Base-by-base conservation (phyloP, 64 coral and sea anemone genomes). In the Platygyra sinensis region DNA sequence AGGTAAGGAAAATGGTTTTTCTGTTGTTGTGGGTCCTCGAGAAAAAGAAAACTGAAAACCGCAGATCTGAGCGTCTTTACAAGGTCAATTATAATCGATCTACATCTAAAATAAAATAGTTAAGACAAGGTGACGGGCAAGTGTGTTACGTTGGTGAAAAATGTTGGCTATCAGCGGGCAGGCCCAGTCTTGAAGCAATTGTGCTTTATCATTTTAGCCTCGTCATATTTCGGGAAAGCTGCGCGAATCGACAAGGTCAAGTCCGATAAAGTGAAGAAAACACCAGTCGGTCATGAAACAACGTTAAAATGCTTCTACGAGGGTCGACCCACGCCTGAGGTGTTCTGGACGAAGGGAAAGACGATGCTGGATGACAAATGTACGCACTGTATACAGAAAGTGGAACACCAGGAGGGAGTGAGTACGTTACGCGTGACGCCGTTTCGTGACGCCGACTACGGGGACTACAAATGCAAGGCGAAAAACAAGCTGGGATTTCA, bases 401-500 rank as follows among this genome's bases (percentile, higher is more conserved):
- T 87, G 28, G 72, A 87, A 33, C 77, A 92, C 63, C 55, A 22
- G n/a, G 33, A 54, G 30, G 75, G 90, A 71, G 28, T 64, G 81
- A 73, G 82, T 72, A 86, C 79, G 61, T 77, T 92, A 55, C 83
- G 73, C 28, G 90, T 92, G 73, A 92, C 83, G 24, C 90, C 90
- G 10, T 92, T 79, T 73, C 90, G 90, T 62, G 71, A 87, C 60
- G 29, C 30, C 64, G 90, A 92, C 60, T 92, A 79, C 38, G 90
- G 90, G 22, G 78, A 87, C 12, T 92, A 92, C 61, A 60, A 55
- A 2, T 92, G 90, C 31, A 92, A 67, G 59, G 90, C 54, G 22
- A 54, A 75, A 71, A 92, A 92, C 63, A 52, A 79, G 38, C 61
- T 87, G 63, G 90, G 90, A 87, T 92, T 92, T 49, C 73, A 63